These are phyloP conservation scores for Drosophila lutescens DNA, from an alignment of 2,888 invertebrate genomes.

Conservation along the genomic window DNA sequence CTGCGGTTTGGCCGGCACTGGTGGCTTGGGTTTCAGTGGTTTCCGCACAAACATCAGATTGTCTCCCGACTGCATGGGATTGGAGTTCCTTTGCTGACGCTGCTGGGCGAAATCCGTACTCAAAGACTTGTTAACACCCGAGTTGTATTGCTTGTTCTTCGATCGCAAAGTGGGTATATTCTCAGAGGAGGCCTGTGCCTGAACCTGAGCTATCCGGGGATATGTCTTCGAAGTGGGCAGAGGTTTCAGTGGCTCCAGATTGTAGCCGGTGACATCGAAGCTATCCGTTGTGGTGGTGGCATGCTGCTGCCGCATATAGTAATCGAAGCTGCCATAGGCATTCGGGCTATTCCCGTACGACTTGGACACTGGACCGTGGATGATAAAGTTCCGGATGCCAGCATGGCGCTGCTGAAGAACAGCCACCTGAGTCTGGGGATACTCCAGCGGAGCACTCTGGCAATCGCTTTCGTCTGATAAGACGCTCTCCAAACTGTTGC, in stretches of 20 bases:
- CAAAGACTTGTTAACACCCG: slow-evolving; percentile 83
- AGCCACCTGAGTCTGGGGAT: slow-evolving; percentile 30
- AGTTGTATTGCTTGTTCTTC: slow-evolving; percentile 83
- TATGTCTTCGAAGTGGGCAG: slow-evolving; percentile 82
- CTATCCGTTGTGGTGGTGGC: slow-evolving; percentile 71
- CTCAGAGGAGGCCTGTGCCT: slow-evolving; percentile 55
- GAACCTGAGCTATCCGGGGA: slow-evolving; percentile 67
- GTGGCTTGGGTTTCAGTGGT: slow-evolving; percentile 78
- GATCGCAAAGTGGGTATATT: slow-evolving; percentile 83
- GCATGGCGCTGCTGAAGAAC: slow-evolving; percentile 85
- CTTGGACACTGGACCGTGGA: slow-evolving; percentile 85
- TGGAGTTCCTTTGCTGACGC: slow-evolving; percentile 79
- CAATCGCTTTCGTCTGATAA: slow-evolving; percentile 92
- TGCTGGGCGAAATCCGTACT: slow-evolving; percentile 84
- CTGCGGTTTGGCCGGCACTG: slow-evolving; percentile 81
- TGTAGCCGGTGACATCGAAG: slow-evolving; percentile 84
- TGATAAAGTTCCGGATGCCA: slow-evolving; percentile 80
- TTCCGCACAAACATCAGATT: slow-evolving; percentile 72
- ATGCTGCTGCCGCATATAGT: slow-evolving; percentile 84
- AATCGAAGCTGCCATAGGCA: slow-evolving; percentile 86
- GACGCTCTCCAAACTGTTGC: slow-evolving; percentile 92
- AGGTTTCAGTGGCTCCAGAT: slow-evolving; percentile 71
- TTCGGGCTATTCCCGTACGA: slow-evolving; percentile 88
- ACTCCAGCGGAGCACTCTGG: slow-evolving; percentile 90
- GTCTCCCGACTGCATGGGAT: slow-evolving; percentile 64